Evolutionary conservation across 2,113 vertebrate species (phyloP).

Genomic region (Mohoua ochrocephala): DNA sequence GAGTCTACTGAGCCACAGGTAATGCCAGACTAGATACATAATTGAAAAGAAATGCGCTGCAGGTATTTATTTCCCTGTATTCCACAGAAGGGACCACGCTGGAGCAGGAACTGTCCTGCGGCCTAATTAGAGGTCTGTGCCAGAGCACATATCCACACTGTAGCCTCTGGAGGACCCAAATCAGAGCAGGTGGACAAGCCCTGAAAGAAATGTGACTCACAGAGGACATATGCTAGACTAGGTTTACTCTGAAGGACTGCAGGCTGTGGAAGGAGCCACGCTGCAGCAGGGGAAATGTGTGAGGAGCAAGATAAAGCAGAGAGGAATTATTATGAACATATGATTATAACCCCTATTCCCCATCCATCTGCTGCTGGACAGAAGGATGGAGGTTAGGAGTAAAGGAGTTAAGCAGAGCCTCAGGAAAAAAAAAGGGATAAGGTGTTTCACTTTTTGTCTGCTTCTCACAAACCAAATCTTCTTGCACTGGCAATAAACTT

Average conservation of each 20-base stretch:
- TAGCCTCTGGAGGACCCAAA: neutral
- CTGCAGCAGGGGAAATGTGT: accelerated
- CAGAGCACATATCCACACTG: neutral
- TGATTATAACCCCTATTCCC: neutral
- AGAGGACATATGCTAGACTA: neutral
- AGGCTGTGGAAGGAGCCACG: neutral
- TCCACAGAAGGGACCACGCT: accelerated
- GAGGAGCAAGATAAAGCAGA: neutral
- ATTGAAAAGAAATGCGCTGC: neutral
- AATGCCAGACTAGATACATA: neutral
- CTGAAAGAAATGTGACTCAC: neutral
- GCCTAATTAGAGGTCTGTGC: neutral
- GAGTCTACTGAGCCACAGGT: neutral
- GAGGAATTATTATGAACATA: neutral
- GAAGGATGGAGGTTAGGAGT: neutral
- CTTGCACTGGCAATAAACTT: neutral
- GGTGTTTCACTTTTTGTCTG: neutral
- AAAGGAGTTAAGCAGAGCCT: neutral
- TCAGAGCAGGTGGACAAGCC: neutral
- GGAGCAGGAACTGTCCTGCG: neutral
- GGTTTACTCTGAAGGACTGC: neutral
- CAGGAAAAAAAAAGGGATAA: neutral
- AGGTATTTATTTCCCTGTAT: neutral
- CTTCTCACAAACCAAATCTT: neutral
- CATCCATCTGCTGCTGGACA: neutral